phyloP scores from a whole-genome alignment of 1,140 invertebrate genomes.

The Lucilia sericata region DNA sequence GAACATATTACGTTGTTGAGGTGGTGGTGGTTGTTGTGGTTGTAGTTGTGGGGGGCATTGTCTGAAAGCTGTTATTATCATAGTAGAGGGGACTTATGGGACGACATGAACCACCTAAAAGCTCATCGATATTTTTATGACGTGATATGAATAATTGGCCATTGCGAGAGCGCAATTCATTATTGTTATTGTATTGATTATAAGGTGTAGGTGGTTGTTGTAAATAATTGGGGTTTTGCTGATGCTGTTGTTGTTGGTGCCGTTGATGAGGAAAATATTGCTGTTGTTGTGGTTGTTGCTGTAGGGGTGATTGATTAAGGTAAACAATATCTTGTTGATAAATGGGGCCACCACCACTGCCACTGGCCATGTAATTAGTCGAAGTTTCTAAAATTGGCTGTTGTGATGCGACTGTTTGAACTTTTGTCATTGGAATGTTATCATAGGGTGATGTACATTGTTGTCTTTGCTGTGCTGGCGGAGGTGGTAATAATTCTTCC shows the following conservation, averaged over 20 bases:
- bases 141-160: conserved; percentile 77
- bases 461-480: conserved; percentile 58
- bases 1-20: conserved; percentile 58
- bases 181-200: conserved; percentile 6
- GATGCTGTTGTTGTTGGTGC: conserved; percentile 55
- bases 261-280: conserved; percentile 54
- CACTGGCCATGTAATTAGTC: background rate
- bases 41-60: conserved; percentile 36
- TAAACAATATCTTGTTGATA: conserved; percentile 1
- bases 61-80: conserved; percentile 44
- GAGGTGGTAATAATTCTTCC: conserved; percentile 62
- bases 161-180: conserved; percentile 50
- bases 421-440: conserved; percentile 71
- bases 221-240: conserved; percentile 53
- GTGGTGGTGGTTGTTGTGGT: background rate
- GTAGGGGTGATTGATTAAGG: conserved; percentile 33
- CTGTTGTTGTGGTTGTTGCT: conserved; percentile 45
- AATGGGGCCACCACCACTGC: background rate
- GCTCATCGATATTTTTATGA: conserved; percentile 85
- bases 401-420: conserved; percentile 52
- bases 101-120: conserved; percentile 76
- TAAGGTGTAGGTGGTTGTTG: conserved; percentile 57
- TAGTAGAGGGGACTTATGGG: conserved; percentile 74
- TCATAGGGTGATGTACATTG: conserved; percentile 78
- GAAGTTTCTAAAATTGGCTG: conserved; percentile 29